Base-by-base conservation (phyloP, 2,888 invertebrate species). In the Limnephilus rhombicus region DNA sequence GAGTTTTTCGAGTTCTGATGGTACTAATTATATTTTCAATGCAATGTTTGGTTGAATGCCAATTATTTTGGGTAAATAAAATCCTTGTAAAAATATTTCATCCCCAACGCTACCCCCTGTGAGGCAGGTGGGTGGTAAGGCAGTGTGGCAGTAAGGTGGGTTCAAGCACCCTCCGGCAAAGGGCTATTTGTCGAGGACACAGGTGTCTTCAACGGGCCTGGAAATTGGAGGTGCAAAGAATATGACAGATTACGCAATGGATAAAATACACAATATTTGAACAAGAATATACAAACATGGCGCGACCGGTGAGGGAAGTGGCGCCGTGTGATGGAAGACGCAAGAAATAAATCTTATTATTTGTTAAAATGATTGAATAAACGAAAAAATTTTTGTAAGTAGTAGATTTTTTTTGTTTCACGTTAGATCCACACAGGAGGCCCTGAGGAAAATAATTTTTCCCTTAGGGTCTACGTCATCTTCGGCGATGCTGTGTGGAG, bases 141-240 rank as follows among this genome's bases (percentile, higher is more conserved):
- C 9, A 9, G n/a, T 9, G 68, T 5, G 68, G 24, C 9, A n/a
- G 68, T 24, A 9, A n/a, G 41, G 68, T 9, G 68, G 68, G 68
- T 9, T 68, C 68, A 68, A 68, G 85, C 41, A 83, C 90, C 90
- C 83, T 82, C 90, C 49, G 18, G 31, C 85, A 68, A 29, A 49
- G 31, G 85, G 85, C 92, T 91, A 93, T 93, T 93, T 93, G 93
- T 92, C 92, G 90, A 85, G 91, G 91, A 37, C 92, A 41, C 93
- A 93, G 93, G 93, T 93, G 93, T 81, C 80, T 49, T 37, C 87
- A 92, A 90, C 89, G 83, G 92, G 18, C 92, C 91, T 88, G 88
- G 87, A 91, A 93, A 93, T 92, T 92, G 93, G 90, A 88, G 86
- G 45, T 53, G 92, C 92, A 91, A 92, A 92, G 92, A 93, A 93